A percentile compares a stretch with the other conserved stretches of the same genome.
phyloP scores from a whole-genome alignment of 2,797 vertebrate species.

The Trachops cirrhosus region DNA sequence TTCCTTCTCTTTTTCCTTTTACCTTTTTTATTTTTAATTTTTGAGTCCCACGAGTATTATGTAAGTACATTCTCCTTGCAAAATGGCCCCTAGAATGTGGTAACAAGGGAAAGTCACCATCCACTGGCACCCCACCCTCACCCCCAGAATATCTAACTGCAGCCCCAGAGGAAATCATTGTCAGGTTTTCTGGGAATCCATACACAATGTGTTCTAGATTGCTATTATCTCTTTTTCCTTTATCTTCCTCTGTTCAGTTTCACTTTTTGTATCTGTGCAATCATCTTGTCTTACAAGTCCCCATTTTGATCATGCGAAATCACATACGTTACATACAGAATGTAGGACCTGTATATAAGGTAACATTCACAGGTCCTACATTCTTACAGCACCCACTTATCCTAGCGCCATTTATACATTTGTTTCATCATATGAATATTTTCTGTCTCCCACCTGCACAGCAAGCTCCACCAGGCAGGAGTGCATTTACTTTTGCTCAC shows the following conservation, averaged over 20 bases:
- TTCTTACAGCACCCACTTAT: background rate
- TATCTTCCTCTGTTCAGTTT: background rate
- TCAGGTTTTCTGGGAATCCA: background rate
- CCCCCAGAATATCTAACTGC: background rate
- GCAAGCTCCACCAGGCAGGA: background rate
- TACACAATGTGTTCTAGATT: background rate
- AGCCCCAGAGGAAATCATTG: too few relatives aligned
- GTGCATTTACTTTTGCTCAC: background rate
- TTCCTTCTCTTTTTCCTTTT: background rate
- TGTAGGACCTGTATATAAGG: too few relatives aligned
- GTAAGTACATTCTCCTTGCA: background rate
- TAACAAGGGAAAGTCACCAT: background rate
- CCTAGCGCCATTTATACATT: background rate
- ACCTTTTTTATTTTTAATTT: background rate
- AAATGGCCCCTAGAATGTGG: background rate
- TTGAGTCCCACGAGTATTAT: background rate
- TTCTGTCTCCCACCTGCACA: background rate
- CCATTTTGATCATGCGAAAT: background rate
- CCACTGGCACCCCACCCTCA: background rate
- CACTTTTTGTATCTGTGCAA: background rate
- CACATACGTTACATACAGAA: too few relatives aligned
- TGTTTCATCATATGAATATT: background rate
- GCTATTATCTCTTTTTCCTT: background rate
- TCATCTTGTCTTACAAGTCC: background rate
- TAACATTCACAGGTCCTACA: too few relatives aligned